A percentile compares a stretch with the other conserved stretches of the same genome.
Evolutionary conservation across 2,888 invertebrate species (phyloP).

Genomic region (Ischnus inquisitorius): DNA sequence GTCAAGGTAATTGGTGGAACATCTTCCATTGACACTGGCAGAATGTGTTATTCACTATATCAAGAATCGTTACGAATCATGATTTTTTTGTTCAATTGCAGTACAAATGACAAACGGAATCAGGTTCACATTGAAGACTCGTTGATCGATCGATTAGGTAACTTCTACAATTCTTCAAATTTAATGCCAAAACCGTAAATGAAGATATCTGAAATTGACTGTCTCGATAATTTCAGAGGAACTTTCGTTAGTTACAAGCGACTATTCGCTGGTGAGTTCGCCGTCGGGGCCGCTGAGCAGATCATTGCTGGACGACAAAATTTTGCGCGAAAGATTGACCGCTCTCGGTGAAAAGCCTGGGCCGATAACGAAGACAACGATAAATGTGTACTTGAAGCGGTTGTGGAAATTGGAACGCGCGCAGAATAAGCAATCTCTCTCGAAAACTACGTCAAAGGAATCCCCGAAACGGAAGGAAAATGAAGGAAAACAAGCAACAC

Average conservation of each 20-base stretch:
- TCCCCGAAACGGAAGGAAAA: too few species aligned
- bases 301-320: constrained; percentile 87
- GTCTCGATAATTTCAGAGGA: constrained; percentile 26
- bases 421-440: not conserved
- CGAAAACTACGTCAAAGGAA: too few species aligned
- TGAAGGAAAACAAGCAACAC: too few species aligned
- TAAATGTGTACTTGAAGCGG: constrained; percentile 91
- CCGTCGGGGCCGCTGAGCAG: constrained; percentile 18
- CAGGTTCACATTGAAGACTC: constrained; percentile 47
- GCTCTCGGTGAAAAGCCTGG: constrained; percentile 91
- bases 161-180: not conserved
- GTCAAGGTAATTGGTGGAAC: constrained; percentile 86
- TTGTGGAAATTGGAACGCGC: constrained; percentile 87
- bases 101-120: constrained; percentile 51
- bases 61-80: not conserved
- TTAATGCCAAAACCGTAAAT: not conserved
- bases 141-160: constrained; percentile 65
- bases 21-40: not conserved
- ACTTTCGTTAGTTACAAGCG: constrained; percentile 40
- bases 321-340: constrained; percentile 89
- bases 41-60: not conserved
- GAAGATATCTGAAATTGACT: not conserved
- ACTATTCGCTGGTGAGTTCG: constrained; percentile 6
- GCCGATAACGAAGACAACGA: constrained; percentile 92
- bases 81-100: constrained; percentile 34